Evolutionary conservation across 2,888 invertebrate species (phyloP), one percentile per base, ranked within the genome.

Genomic region (Drosophila subquinaria): DNA sequence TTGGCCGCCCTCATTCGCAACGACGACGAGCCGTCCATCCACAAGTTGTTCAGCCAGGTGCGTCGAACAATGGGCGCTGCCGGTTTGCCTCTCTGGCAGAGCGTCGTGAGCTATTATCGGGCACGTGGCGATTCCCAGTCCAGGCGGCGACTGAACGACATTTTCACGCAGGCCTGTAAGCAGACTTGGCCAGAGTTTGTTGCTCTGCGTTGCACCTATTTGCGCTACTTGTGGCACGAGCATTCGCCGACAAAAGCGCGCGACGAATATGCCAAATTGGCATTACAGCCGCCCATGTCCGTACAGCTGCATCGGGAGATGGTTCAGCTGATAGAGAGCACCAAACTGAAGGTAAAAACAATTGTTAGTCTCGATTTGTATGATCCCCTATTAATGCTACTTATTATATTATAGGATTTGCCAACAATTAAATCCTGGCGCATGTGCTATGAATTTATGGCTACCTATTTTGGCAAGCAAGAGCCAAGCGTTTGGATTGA

Each of bases 401-500:
- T 23, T 13, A 27, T 13, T 30, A 13, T 13, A 8, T 62, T 57
- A 13, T 15, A 90, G 92, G 90, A 87, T 11, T 68, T 76, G 5
- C 89, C 91, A 0, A 94, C 94, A 81, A 76, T 93, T 0, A 94
- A 94, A 74, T 91, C 92, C 67, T 93, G 95, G 76, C 94, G 95
- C 56, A 94, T 94, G 88, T 95, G 94, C 76, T 94, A 95, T 90
- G 95, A 96, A 88, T 94, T 94, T 75, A 94, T 95, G 36, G 94
- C 94, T 15, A 93, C 94, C 63, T 95, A 95, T 74, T 96, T 96
- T 92, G 97, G 97, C 0, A 93, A 93, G 79, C 93, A 93, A 4
- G 94, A 95, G 89, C 93, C 94, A 4, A 94, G 95, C 71, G 93
- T 97, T 15, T 97, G 97, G 97, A 93, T 96, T 77, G 94, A 96